Percentiles rank a stretch among this genome's conserved stretches.
phyloP scores from a whole-genome alignment of 2,888 invertebrate species.

The Monochamus alternatus region DNA sequence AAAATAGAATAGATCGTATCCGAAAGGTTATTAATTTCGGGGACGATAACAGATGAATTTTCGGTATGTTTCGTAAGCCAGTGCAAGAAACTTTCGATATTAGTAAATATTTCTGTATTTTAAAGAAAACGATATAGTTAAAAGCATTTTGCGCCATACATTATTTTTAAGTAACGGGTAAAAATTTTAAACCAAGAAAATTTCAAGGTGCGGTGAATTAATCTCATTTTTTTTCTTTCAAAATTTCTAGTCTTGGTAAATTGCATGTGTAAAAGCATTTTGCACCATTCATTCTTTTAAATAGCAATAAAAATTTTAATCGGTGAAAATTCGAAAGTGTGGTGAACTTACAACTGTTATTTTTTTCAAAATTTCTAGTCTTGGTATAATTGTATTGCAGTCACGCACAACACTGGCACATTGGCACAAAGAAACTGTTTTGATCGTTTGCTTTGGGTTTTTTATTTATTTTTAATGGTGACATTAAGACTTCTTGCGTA shows the following conservation, averaged over 20 bases:
- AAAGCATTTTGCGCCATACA: neutral
- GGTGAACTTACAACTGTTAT: neutral
- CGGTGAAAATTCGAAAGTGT: neutral
- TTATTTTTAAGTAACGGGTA: neutral
- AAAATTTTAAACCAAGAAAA: neutral
- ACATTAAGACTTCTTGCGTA: slow-evolving; percentile 24
- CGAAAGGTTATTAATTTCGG: slow-evolving; percentile 67
- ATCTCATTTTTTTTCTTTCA: neutral
- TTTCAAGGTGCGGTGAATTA: neutral
- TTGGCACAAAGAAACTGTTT: neutral
- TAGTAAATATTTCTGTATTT: no score
- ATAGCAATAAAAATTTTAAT: neutral
- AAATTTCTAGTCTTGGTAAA: slow-evolving; percentile 8
- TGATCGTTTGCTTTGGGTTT: neutral
- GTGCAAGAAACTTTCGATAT: neutral
- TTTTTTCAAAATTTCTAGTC: slow-evolving; percentile 20
- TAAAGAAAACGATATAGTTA: no score
- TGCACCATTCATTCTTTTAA: neutral
- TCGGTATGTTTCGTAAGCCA: neutral
- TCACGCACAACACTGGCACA: slow-evolving; percentile 14
- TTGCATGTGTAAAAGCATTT: neutral
- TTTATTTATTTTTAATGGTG: slow-evolving; percentile 18
- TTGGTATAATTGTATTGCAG: neutral
- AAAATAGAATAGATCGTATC: slow-evolving; percentile 63
- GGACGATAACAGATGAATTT: slow-evolving; percentile 52